Evolutionary conservation across 1,140 invertebrate genomes (phyloP).

Genomic region (Bombus ignitus): DNA sequence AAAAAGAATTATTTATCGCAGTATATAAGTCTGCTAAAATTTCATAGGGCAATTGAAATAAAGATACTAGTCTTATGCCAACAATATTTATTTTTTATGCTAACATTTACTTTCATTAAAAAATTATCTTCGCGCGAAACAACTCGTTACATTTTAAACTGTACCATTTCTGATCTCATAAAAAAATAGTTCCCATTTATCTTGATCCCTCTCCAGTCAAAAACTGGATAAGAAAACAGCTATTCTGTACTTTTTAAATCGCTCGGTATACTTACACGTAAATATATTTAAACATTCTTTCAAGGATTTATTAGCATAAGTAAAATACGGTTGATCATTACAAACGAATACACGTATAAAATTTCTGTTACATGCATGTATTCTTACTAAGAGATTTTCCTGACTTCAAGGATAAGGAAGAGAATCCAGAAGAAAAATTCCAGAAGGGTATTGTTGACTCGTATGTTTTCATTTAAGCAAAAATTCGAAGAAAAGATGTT

Average conservation of each 20-base stretch:
- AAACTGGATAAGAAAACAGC: not conserved
- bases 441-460: not conserved
- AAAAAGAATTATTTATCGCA: not conserved
- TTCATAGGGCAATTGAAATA: not conserved
- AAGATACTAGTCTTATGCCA: not conserved
- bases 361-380: slow-evolving; percentile 13
- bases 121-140: slow-evolving; percentile 2
- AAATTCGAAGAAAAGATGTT: not conserved
- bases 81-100: slow-evolving; percentile 27
- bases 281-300: not conserved
- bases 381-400: not conserved
- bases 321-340: slow-evolving; percentile 16
- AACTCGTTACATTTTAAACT: not conserved
- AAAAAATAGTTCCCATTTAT: not conserved
- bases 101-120: slow-evolving; percentile 1
- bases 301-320: slow-evolving; percentile 12
- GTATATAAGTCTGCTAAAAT: not conserved
- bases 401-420: not conserved
- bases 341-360: slow-evolving; percentile 3
- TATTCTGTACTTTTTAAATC: not conserved
- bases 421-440: not conserved
- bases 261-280: not conserved
- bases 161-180: not conserved
- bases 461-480: not conserved
- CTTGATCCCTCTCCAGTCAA: not conserved